Base-by-base conservation (phyloP, 2,888 invertebrate genomes). In the Idaea dimidiata region DNA sequence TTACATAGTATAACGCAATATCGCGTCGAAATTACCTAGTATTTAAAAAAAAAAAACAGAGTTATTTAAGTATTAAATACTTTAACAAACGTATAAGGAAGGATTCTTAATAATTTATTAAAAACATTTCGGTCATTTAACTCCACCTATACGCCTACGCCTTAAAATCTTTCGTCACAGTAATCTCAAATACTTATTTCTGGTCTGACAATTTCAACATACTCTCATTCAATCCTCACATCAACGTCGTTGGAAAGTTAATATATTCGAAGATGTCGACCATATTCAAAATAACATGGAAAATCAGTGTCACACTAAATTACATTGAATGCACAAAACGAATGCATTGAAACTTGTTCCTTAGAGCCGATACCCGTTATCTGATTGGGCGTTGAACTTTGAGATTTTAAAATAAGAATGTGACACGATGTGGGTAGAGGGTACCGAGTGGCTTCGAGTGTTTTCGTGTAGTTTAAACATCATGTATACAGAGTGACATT, bases 291-390 rank as follows among this genome's bases (percentile, higher is more conserved):
- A 73, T 69, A 73, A 74, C 73, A 77, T 75, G 68, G 70, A 75
- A 79, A 78, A 75, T 79, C 75, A 75, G 74, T 75, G 74, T 75
- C 74, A 59, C 62, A 70, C 65, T 78, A 79, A 77, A 76, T 73
- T 73, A 72, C 60, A 57, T 71, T 63, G 66, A 70, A 69, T 59
- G 71, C 66, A 72, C 74, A 70, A 71, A 71, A 67, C 70, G 68
- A 70, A 73, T 72, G 73, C 66, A 73, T 71, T 68, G 61, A 75
- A 80, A 79, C 80, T 72, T 70, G 77, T 80, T 83, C 73, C 72
- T 74, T 76, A 79, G 81, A 77, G 73, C 71, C 74, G 79, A 78
- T 82, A 79, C 70, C 75, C 75, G 76, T 78, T 82, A 83, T 80
- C 77, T 72, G 75, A 73, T 72, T 75, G 77, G 79, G 76, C 78